Percentiles rank a stretch among this genome's conserved stretches.
Evolutionary conservation across 1,140 invertebrate genomes (phyloP).

Genomic region (Rhagoletis zephyria): DNA sequence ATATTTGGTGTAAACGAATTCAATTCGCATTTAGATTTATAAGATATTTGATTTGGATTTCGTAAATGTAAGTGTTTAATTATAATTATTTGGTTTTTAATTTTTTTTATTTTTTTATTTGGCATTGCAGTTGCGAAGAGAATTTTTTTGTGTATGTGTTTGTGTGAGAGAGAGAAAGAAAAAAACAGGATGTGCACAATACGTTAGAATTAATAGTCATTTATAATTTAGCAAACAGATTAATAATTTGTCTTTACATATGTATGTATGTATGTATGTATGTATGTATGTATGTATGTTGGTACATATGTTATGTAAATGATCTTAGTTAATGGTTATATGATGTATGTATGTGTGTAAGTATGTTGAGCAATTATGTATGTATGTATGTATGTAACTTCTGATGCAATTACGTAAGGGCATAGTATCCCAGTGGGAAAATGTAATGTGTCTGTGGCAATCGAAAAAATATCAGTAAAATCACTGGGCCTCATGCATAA

Average conservation of each 20-base stretch:
- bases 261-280: slow-evolving; percentile 8
- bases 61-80: not conserved
- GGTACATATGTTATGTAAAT: not conserved
- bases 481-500: too few species aligned
- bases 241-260: slow-evolving; percentile 32
- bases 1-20: slow-evolving; percentile 3
- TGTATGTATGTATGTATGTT: not conserved
- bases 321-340: too few species aligned
- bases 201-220: slow-evolving; percentile 69
- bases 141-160: slow-evolving; percentile 47
- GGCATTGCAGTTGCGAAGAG: slow-evolving; percentile 56
- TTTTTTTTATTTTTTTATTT: slow-evolving; percentile 52
- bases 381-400: not conserved
- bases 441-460: too few species aligned
- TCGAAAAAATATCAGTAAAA: too few species aligned
- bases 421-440: too few species aligned
- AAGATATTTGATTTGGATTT: not conserved
- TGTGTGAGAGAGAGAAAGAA: slow-evolving; percentile 65
- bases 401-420: too few species aligned
- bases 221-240: slow-evolving; percentile 49
- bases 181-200: slow-evolving; percentile 73
- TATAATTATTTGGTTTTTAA: slow-evolving; percentile 14
- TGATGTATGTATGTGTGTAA: too few species aligned
- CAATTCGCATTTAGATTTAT: not conserved
- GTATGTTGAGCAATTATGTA: not conserved